Conservation (phyloP, 2,797 vertebrate species). For the Acanthurus lineatus region DNA sequence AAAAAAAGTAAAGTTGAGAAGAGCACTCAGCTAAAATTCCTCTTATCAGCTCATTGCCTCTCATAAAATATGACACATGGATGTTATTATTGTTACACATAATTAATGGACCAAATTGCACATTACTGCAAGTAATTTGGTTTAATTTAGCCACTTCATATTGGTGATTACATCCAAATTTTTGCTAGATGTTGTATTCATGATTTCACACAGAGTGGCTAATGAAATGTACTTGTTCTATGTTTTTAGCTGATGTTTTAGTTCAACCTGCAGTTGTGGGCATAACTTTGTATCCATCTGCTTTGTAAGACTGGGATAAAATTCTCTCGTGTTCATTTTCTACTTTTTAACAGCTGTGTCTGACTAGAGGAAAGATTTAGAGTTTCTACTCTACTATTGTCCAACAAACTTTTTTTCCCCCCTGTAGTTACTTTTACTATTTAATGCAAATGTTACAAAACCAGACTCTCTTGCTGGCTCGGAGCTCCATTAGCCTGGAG, state of each 20-base stretch:
- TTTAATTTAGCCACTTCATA: background rate
- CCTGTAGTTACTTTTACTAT: slow-evolving; percentile 4
- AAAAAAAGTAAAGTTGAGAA: too few relatives aligned
- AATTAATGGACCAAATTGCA: background rate
- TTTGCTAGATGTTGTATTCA: background rate
- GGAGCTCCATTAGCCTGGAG: too few relatives aligned
- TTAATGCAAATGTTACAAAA: slow-evolving; percentile 12
- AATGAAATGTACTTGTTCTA: background rate
- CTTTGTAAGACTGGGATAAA: background rate
- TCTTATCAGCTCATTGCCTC: background rate
- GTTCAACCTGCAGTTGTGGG: slow-evolving; percentile 6
- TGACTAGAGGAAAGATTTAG: background rate
- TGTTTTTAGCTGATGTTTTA: slow-evolving; percentile 21
- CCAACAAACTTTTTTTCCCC: background rate
- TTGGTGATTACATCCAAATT: background rate
- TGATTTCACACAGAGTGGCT: background rate
- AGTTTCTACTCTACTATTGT: slow-evolving; percentile 8
- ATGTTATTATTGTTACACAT: background rate
- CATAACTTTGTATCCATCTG: slow-evolving; percentile 12
- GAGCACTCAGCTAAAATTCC: too few relatives aligned
- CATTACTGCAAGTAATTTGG: background rate
- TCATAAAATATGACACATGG: background rate
- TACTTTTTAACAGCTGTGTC: slow-evolving; percentile 11
- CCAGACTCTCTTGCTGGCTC: background rate
- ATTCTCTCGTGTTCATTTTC: slow-evolving; percentile 1